Evolutionary conservation across 2,113 vertebrate species (phyloP).

Genomic region (Stigmatopora nigra): DNA sequence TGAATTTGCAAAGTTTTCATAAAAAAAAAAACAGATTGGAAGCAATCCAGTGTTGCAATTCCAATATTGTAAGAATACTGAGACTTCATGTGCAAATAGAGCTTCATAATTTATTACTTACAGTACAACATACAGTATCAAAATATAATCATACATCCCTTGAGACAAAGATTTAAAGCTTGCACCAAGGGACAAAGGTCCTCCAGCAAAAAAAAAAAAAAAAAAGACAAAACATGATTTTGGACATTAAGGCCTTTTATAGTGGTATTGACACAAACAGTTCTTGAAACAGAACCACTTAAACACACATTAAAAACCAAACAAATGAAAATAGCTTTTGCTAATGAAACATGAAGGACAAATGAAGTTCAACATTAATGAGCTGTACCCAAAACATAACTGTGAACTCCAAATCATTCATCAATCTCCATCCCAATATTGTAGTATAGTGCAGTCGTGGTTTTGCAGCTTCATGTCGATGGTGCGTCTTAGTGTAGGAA

Average conservation of each 20-base stretch:
- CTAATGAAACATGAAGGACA: slow-evolving; percentile 13
- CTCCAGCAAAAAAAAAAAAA: slow-evolving; percentile 28
- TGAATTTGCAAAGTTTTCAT: neutral
- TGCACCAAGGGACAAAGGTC: slow-evolving; percentile 29
- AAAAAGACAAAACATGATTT: slow-evolving; percentile 13
- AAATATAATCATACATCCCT: slow-evolving; percentile 48
- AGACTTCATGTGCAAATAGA: slow-evolving; percentile 36
- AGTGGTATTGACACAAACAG: slow-evolving; percentile 43
- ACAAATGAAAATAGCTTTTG: slow-evolving; percentile 30
- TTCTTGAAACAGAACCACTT: slow-evolving; percentile 94
- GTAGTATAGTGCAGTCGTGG: slow-evolving; percentile 49
- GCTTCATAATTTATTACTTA: slow-evolving; percentile 65
- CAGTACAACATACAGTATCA: slow-evolving; percentile 31
- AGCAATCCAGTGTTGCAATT: neutral
- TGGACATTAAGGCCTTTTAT: neutral
- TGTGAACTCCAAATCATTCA: slow-evolving; percentile 43
- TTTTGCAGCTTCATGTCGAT: slow-evolving; percentile 34
- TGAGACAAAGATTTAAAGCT: slow-evolving; percentile 28
- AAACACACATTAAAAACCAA: slow-evolving; percentile 30
- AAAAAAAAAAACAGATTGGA: neutral
- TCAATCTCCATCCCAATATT: slow-evolving; percentile 28
- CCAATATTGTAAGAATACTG: neutral
- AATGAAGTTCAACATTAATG: slow-evolving; percentile 3
- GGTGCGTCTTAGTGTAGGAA: slow-evolving; percentile 28
- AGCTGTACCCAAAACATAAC: slow-evolving; percentile 28